phyloP scores from a whole-genome alignment of 35 echinoderm and acorn worm genomes.

The Antedon bifida region DNA sequence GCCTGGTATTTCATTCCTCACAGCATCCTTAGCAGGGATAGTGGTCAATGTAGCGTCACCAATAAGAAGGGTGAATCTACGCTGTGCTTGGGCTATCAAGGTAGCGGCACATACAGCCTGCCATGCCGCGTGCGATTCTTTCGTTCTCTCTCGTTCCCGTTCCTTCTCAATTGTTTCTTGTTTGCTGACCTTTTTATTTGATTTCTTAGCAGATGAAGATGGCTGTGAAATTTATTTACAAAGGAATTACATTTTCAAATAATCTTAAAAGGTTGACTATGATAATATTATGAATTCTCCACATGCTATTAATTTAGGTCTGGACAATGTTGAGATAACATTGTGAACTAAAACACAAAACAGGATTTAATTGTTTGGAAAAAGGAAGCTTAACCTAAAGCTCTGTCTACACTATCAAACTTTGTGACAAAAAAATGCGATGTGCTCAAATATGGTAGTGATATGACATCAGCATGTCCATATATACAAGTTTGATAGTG shows the following conservation, averaged over 20 bases:
- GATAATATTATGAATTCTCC: no score
- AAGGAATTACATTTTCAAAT: background rate
- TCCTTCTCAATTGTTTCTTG: constrained; percentile 17
- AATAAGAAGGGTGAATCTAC: constrained; percentile 46
- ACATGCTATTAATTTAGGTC: no score
- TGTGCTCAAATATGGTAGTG: no score
- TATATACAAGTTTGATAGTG: no score
- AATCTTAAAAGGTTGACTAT: background rate
- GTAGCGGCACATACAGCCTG: constrained; percentile 52
- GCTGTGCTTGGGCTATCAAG: constrained; percentile 35
- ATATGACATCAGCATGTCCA: no score
- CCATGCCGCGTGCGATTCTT: constrained; percentile 68
- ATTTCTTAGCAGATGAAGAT: constrained; percentile 19
- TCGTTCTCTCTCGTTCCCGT: constrained; percentile 23
- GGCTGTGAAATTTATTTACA: constrained; percentile 2
- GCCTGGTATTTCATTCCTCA: constrained; percentile 39
- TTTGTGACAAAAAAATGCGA: no score
- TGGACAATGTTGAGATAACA: no score
- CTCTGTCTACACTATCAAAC: no score
- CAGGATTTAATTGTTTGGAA: no score
- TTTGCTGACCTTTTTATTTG: background rate
- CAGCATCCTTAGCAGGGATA: constrained; percentile 31
- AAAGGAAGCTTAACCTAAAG: no score
- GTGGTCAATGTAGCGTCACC: constrained; percentile 73
- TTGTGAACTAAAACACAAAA: no score